Percentiles rank a stretch among this genome's conserved stretches.
These are phyloP conservation scores for Drosophila sp. DNA, from an alignment of 1,140 invertebrate species.

Conservation along the genomic window DNA sequence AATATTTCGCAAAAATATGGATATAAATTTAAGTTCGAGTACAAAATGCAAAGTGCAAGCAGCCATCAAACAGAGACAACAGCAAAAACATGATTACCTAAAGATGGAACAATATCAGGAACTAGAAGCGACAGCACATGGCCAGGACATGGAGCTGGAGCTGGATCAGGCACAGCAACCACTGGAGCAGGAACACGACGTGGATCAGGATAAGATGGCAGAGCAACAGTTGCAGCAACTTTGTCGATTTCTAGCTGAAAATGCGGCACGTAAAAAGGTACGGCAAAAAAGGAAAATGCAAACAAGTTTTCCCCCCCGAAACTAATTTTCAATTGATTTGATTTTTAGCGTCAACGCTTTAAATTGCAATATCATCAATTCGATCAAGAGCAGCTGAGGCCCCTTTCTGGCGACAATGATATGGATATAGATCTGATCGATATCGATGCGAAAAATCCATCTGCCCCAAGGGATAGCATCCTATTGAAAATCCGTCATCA, in stretches of 20 bases:
- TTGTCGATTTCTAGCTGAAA: conserved; percentile 73
- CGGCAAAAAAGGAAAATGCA: background rate
- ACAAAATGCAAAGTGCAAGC: conserved; percentile 68
- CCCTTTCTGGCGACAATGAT: conserved; percentile 26
- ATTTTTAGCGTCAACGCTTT: conserved; percentile 46
- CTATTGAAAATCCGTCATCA: conserved; percentile 74
- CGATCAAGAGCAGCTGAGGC: background rate
- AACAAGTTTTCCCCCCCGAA: background rate
- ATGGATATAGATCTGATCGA: conserved; percentile 66
- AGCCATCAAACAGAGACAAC: conserved; percentile 62
- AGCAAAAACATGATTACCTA: conserved; percentile 27
- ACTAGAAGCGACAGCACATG: background rate
- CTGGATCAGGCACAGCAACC: background rate
- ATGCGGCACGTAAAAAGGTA: conserved; percentile 68
- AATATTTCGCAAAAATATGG: conserved; percentile 37
- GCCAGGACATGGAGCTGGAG: background rate
- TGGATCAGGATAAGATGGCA: conserved; percentile 38
- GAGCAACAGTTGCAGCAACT: conserved; percentile 72
- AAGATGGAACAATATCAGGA: conserved; percentile 31
- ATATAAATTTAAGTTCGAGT: conserved; percentile 56
- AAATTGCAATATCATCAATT: conserved; percentile 38
- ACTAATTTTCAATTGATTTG: background rate
- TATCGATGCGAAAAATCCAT: conserved; percentile 25
- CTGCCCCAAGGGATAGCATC: conserved; percentile 65
- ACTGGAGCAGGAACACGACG: background rate